These are phyloP conservation scores for Zaprionus ghesquierei DNA, from an alignment of 1,140 invertebrate genomes.

Conservation along the genomic window DNA sequence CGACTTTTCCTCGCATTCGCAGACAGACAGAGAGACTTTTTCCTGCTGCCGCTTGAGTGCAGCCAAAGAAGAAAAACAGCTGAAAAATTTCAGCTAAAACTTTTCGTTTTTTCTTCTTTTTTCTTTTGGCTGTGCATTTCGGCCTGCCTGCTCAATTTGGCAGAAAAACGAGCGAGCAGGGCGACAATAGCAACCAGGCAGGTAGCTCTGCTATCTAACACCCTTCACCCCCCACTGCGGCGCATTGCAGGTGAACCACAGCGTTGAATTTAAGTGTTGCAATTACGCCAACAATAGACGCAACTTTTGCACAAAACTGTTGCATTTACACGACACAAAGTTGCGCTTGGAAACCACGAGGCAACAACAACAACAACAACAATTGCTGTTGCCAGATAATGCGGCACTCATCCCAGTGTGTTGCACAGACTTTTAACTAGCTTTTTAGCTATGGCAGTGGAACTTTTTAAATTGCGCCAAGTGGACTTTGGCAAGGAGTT, in stretches of 20 bases:
- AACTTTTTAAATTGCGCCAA: slow-evolving; percentile 33
- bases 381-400: slow-evolving; percentile 27
- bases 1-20: slow-evolving; percentile 14
- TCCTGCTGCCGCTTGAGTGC: slow-evolving; percentile 1
- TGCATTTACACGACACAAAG: slow-evolving; percentile 29
- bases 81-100: neutral
- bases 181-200: neutral
- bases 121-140: neutral
- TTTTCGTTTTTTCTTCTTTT: neutral
- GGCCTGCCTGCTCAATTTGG: slow-evolving; percentile 9
- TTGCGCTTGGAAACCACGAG: slow-evolving; percentile 17
- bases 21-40: slow-evolving; percentile 6
- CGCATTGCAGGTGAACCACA: slow-evolving; percentile 9
- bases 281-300: slow-evolving; percentile 38
- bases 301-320: slow-evolving; percentile 37
- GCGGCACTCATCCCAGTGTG: slow-evolving; percentile 28
- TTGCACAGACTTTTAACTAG: slow-evolving; percentile 28
- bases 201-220: neutral
- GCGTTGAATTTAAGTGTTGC: slow-evolving; percentile 31
- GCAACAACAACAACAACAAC: neutral
- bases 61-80: neutral
- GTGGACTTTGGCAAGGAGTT: slow-evolving; percentile 26
- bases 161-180: neutral
- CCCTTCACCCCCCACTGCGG: neutral
- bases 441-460: slow-evolving; percentile 26